Base-by-base conservation (phyloP, 2,113 vertebrate genomes). In the Craseonycteris thonglongyai region DNA sequence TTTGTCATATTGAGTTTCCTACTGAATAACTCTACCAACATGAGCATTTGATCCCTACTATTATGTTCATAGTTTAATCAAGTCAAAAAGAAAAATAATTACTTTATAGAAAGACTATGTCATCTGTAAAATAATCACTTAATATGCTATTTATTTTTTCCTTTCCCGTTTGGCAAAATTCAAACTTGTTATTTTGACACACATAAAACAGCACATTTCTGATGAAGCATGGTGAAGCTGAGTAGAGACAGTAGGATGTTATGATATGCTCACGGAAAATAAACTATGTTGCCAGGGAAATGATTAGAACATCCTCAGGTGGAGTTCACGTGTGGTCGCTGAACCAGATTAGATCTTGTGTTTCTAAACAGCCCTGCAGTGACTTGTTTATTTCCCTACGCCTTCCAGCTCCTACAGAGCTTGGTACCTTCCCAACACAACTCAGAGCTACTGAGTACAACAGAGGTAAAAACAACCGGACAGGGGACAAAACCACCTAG, bases 241-340 rank as follows among this genome's bases (percentile, higher is more conserved):
- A 12, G 30, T 5, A 38, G 58, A 56, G 21, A 15, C 21, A 80
- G 69, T 59, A 89, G 35, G n/a, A 30, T 9, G 21, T 42, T 69
- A 49, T 0, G 80, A 89, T 38, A 91, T 59, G 75, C 93, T 96
- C 93, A 72, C 47, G 68, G 1, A 93, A 24, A 97, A 14, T 18
- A 16, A 63, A 76, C 96, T 58, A 63, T 96, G 84, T 72, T 96
- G 96, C 96, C 92, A 96, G 59, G 83, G 72, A 94, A 66, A 97
- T 63, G 93, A 96, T 61, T 54, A 93, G 90, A 95, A 69, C 78
- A 91, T 88, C 90, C 94, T 91, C 33, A 95, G 96, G 69, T 26
- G 82, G 66, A 68, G 40, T 54, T 96, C 88, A 58, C 28, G 58
- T 95, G 97, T 94, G 91, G 82, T 96, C 97, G 95, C 71, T 21